phyloP scores from a whole-genome alignment of 2,113 vertebrate species.

The Cromileptes altivelis region DNA sequence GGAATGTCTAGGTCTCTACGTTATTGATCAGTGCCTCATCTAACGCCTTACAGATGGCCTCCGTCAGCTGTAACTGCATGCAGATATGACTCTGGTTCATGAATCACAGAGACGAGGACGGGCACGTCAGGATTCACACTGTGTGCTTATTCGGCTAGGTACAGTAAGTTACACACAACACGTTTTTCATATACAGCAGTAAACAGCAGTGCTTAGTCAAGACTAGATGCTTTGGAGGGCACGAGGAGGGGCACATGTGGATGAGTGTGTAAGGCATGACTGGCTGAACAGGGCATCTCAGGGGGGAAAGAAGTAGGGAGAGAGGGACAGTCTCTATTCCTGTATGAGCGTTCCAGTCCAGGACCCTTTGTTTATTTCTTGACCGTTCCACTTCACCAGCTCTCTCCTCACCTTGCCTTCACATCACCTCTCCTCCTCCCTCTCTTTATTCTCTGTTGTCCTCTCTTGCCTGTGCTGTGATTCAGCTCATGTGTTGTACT shows the following conservation, averaged over 20 bases:
- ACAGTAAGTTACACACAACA: conserved; percentile 44
- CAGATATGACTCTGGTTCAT: conserved; percentile 37
- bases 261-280: conserved; percentile 79
- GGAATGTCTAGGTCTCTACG: conserved; percentile 53
- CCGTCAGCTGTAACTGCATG: conserved; percentile 53
- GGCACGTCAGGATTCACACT: conserved; percentile 39
- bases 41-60: conserved; percentile 36
- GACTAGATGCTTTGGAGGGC: conserved; percentile 46
- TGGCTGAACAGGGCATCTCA: conserved; percentile 48
- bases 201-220: conserved; percentile 66
- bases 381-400: conserved; percentile 19
- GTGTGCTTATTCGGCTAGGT: conserved; percentile 68
- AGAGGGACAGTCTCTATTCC: conserved; percentile 16
- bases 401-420: conserved; percentile 3
- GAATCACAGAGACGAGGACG: conserved; percentile 44
- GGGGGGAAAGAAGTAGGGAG: conserved; percentile 19
- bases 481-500: conserved; percentile 80
- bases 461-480: conserved; percentile 19
- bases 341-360: conserved; percentile 17
- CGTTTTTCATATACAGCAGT: conserved; percentile 50
- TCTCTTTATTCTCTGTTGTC: neutral
- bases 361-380: conserved; percentile 4
- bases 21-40: conserved; percentile 29
- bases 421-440: neutral
- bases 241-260: conserved; percentile 28